Evolutionary conservation across 2,113 vertebrate genomes (phyloP).

Genomic region (Chaetodon auriga): DNA sequence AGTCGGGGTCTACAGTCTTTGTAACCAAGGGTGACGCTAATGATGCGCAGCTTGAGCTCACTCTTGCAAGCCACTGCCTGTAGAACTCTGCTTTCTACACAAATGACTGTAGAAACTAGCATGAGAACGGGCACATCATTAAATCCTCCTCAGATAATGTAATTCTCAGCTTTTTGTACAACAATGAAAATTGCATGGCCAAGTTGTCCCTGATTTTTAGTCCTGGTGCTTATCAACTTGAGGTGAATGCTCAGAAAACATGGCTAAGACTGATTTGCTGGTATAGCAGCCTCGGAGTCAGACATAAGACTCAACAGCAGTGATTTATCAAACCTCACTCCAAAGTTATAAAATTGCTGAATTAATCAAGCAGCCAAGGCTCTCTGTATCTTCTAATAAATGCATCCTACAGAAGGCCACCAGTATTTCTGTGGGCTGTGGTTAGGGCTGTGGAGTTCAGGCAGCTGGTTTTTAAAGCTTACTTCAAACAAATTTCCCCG

Average conservation of each 20-base stretch:
- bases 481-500: background rate
- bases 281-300: background rate
- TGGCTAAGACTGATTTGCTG: background rate
- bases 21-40: slow-evolving; percentile 77
- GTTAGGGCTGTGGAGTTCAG: slow-evolving; percentile 12
- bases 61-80: slow-evolving; percentile 70
- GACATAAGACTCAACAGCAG: background rate
- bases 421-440: background rate
- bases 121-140: slow-evolving; percentile 63
- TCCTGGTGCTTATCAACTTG: background rate
- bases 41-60: slow-evolving; percentile 74
- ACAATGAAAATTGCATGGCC: slow-evolving; percentile 8
- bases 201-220: slow-evolving; percentile 26
- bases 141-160: slow-evolving; percentile 20
- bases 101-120: slow-evolving; percentile 66
- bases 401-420: background rate
- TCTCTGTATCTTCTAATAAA: background rate
- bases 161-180: slow-evolving; percentile 37
- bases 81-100: slow-evolving; percentile 63
- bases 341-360: background rate
- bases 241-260: background rate
- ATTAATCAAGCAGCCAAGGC: background rate
- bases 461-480: slow-evolving; percentile 38
- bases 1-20: slow-evolving; percentile 63
- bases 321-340: background rate